These are phyloP conservation scores for Paedocypris micromegethes DNA, from an alignment of 2,797 vertebrate species.

Conservation along the genomic window DNA sequence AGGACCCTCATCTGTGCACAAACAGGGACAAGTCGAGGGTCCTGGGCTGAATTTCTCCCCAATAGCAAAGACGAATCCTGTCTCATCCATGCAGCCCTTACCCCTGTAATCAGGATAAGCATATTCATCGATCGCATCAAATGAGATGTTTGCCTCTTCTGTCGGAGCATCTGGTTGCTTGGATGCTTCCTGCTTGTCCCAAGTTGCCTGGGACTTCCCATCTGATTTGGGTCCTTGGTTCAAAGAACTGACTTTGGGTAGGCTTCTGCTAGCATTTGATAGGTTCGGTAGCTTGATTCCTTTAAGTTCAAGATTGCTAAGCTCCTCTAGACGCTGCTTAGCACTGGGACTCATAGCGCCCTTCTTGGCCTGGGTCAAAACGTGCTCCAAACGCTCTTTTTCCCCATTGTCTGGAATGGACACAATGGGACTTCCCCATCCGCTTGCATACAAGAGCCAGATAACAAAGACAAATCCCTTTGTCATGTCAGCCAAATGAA, in stretches of 20 bases:
- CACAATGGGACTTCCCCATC: conserved; percentile 80
- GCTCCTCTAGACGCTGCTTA: conserved; percentile 71
- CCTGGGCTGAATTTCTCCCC: conserved; percentile 95
- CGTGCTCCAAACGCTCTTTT: conserved; percentile 50
- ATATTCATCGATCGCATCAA: conserved; percentile 87
- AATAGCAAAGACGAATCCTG: conserved; percentile 93
- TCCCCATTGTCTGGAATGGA: conserved; percentile 65
- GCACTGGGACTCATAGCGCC: conserved; percentile 63
- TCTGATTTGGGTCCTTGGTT: conserved; percentile 60
- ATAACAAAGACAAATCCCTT: conserved; percentile 85
- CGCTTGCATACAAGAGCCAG: conserved; percentile 80
- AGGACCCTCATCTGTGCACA: conserved; percentile 97
- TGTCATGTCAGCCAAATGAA: conserved; percentile 87
- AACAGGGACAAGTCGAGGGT: conserved; percentile 91
- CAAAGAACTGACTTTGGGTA: conserved; percentile 69
- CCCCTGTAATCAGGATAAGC: conserved; percentile 95
- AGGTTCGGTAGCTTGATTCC: conserved; percentile 68
- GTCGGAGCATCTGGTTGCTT: conserved; percentile 74
- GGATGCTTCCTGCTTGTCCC: conserved; percentile 62
- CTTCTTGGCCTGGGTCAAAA: conserved; percentile 56
- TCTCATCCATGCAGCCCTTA: conserved; percentile 97
- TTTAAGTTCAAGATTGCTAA: conserved; percentile 69
- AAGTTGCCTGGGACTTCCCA: conserved; percentile 67
- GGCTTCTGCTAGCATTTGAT: conserved; percentile 68
- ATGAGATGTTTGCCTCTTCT: conserved; percentile 70